Conservation (phyloP, 2,797 vertebrate genomes). For the Nasua narica region DNA sequence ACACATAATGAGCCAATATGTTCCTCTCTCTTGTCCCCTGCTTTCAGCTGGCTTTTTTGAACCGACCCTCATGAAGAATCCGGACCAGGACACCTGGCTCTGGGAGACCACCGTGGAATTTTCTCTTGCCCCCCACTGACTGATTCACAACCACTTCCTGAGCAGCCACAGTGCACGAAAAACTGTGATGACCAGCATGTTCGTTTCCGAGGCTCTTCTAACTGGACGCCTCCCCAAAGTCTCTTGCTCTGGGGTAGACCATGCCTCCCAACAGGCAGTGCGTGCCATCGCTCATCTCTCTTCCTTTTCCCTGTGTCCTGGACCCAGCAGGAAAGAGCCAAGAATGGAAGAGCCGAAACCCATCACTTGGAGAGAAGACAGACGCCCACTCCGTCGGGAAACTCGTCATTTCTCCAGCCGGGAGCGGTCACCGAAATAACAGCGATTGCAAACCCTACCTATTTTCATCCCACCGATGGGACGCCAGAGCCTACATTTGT, state of each 20-base stretch:
- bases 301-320: not conserved
- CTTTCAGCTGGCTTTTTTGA: not conserved
- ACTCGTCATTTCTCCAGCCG: not conserved
- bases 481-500: not conserved
- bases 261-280: not conserved
- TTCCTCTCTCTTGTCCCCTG: not conserved
- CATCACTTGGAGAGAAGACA: not conserved
- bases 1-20: not conserved
- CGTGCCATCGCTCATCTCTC: not conserved
- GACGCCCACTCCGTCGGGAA: not conserved
- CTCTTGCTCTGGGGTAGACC: fast-evolving
- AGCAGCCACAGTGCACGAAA: not conserved
- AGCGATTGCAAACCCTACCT: not conserved
- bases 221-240: not conserved
- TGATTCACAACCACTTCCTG: not conserved
- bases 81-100: not conserved
- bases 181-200: not conserved
- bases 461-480: not conserved
- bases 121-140: not conserved
- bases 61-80: not conserved
- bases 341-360: not conserved
- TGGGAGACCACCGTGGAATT: not conserved
- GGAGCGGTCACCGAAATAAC: not conserved
- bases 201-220: not conserved
- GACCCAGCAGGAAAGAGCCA: not conserved